Conservation (phyloP, 1,140 invertebrate species). For the Eumeta japonica region DNA sequence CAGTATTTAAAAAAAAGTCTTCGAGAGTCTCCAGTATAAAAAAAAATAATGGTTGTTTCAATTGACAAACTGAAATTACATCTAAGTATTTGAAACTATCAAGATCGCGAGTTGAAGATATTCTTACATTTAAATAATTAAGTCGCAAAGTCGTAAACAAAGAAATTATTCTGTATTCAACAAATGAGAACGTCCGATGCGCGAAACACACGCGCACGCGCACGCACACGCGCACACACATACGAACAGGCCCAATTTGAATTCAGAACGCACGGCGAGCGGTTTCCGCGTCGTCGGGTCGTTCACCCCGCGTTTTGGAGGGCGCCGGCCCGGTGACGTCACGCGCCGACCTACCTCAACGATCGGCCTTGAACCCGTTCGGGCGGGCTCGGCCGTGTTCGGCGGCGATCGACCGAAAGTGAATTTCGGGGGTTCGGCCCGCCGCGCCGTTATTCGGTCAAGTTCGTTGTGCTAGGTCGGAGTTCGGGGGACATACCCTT, state of each 20-base stretch:
- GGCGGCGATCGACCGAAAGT: constrained; percentile 12
- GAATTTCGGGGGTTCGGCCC: constrained; percentile 5
- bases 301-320: constrained; percentile 48
- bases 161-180: too few relatives aligned
- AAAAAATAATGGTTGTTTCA: too few relatives aligned
- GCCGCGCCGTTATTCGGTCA: background rate
- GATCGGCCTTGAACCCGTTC: constrained; percentile 35
- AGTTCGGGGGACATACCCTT: too few relatives aligned
- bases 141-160: too few relatives aligned
- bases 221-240: constrained; percentile 25
- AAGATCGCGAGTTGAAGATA: too few relatives aligned
- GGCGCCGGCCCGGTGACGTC: constrained; percentile 53
- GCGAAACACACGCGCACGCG: constrained; percentile 12
- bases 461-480: background rate
- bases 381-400: constrained; percentile 9
- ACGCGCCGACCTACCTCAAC: constrained; percentile 45
- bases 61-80: too few relatives aligned
- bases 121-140: too few relatives aligned
- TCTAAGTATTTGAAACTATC: too few relatives aligned
- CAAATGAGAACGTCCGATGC: constrained; percentile 17
- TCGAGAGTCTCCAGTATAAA: too few relatives aligned
- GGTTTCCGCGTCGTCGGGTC: constrained; percentile 49
- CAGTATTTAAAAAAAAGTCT: too few relatives aligned
- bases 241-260: constrained; percentile 42
- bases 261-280: constrained; percentile 49